phyloP scores from a whole-genome alignment of 2,113 vertebrate genomes.

The Elgaria multicarinata region DNA sequence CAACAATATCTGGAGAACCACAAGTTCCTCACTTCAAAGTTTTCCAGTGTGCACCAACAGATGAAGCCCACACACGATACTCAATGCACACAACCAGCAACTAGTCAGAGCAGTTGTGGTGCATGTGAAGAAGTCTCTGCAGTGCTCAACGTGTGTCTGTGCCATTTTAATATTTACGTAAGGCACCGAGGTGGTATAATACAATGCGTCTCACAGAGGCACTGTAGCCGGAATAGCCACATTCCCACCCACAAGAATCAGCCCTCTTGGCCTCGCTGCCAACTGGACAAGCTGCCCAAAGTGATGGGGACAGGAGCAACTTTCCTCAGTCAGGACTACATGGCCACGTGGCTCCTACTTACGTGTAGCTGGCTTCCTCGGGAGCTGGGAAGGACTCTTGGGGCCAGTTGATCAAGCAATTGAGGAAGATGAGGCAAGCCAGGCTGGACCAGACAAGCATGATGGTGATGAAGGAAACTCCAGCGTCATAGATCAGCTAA shows the following conservation, averaged over 20 bases:
- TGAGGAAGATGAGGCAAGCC: slow-evolving; percentile 84
- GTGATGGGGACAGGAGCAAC: too few relatives aligned
- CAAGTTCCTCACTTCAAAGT: too few relatives aligned
- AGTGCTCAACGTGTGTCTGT: background rate
- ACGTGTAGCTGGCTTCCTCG: slow-evolving; percentile 86
- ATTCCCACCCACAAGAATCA: background rate
- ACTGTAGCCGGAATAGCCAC: background rate
- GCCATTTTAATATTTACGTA: background rate
- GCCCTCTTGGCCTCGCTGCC: background rate
- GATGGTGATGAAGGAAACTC: slow-evolving; percentile 82
- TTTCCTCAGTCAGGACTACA: background rate
- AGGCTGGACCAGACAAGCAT: slow-evolving; percentile 88
- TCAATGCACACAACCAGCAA: background rate
- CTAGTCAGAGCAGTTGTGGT: background rate
- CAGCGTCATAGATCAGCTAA: slow-evolving; percentile 86
- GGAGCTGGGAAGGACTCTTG: slow-evolving; percentile 84
- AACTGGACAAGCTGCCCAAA: background rate
- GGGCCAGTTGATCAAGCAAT: slow-evolving; percentile 92
- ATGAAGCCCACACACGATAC: background rate
- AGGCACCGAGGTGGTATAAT: background rate
- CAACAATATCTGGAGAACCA: too few relatives aligned
- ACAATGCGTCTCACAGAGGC: background rate
- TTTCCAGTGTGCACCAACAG: background rate
- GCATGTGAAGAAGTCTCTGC: background rate
- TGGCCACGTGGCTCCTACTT: slow-evolving; percentile 38